phyloP scores from a whole-genome alignment of 2,888 invertebrate species.

The Dasysyrphus tricinctus region DNA sequence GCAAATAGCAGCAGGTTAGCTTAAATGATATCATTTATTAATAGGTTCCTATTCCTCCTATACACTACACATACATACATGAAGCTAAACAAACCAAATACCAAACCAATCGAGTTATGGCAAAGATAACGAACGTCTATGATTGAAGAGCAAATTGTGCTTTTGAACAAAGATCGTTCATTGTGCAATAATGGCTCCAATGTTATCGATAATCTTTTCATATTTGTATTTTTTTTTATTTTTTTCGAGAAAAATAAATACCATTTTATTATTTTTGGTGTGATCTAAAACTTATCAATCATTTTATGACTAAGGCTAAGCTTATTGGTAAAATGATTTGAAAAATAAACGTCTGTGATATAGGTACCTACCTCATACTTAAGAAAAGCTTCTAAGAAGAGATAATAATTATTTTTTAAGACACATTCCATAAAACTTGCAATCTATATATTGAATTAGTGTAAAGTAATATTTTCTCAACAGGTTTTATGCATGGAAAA shows the following conservation, averaged over 20 bases:
- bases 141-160: constrained; percentile 65
- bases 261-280: constrained; percentile 42
- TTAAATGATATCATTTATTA: constrained; percentile 66
- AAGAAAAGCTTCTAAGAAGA: constrained; percentile 38
- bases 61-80: constrained; percentile 3
- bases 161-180: constrained; percentile 65
- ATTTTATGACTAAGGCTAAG: constrained; percentile 55
- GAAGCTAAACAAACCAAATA: constrained; percentile 65
- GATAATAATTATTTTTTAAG: constrained; percentile 39
- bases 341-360: constrained; percentile 16
- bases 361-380: neutral
- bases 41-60: constrained; percentile 25
- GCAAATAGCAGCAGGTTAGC: constrained; percentile 74
- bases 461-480: neutral
- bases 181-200: constrained; percentile 56
- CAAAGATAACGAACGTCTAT: constrained; percentile 58
- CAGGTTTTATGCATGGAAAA: neutral
- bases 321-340: constrained; percentile 40
- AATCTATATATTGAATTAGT: no score
- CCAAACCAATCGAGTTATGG: constrained; percentile 63
- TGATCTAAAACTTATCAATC: constrained; percentile 67
- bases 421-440: constrained; percentile 36
- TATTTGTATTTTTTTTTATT: constrained; percentile 11
- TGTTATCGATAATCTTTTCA: constrained; percentile 49
- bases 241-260: constrained; percentile 52